Conservation (phyloP, 2,888 invertebrate species). For the Tachina grossa region DNA sequence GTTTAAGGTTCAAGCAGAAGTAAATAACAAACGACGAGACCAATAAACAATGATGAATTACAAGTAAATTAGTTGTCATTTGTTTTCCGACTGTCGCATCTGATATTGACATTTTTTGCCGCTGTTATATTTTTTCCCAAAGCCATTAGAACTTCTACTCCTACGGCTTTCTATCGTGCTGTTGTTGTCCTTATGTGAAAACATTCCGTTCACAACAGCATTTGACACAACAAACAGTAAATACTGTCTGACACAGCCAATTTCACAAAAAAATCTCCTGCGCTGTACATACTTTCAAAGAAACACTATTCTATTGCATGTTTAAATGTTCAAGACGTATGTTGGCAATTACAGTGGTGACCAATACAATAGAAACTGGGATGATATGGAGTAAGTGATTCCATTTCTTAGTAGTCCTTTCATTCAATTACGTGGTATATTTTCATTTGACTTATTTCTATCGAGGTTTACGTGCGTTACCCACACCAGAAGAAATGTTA, state of each 20-base stretch:
- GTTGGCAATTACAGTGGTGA: not conserved
- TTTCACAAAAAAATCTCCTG: not conserved
- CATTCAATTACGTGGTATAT: no score
- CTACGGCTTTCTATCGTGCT: not conserved
- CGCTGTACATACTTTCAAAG: not conserved
- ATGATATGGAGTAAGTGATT: no score
- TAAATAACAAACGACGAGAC: conserved; percentile 73
- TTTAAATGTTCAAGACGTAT: not conserved
- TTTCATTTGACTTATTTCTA: no score
- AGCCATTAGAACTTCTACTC: not conserved
- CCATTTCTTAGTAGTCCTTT: no score
- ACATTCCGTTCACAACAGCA: not conserved
- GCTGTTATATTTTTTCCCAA: conserved; percentile 4
- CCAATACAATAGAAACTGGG: not conserved
- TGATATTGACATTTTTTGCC: conserved; percentile 30
- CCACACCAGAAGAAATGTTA: no score
- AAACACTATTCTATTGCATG: not conserved
- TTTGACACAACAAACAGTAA: not conserved
- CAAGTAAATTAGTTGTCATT: conserved; percentile 80
- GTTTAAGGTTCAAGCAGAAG: conserved; percentile 34
- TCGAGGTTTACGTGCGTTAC: no score
- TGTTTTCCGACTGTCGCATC: conserved; percentile 71
- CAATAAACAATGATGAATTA: conserved; percentile 80
- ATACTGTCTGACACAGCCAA: not conserved
- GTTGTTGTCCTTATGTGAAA: conserved; percentile 8